A percentile compares a stretch with the other conserved stretches of the same genome.
phyloP scores from a whole-genome alignment of 2,797 vertebrate species.

The Spinus olivaceus region DNA sequence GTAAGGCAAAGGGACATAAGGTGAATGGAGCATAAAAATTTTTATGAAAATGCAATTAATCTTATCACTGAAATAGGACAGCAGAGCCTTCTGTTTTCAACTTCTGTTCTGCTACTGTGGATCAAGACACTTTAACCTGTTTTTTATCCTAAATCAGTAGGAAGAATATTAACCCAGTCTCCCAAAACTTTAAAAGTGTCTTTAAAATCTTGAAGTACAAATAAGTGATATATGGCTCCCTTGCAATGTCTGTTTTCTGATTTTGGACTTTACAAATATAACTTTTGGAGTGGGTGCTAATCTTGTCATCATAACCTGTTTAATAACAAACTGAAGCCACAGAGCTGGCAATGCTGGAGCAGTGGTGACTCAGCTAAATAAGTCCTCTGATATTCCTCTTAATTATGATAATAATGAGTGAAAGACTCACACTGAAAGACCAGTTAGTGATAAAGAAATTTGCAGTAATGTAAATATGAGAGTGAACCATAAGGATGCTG shows the following conservation, averaged over 20 bases:
- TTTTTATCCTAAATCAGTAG: not conserved
- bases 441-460: not conserved
- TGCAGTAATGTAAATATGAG: not conserved
- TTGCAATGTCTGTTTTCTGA: not conserved
- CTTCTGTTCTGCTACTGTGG: not conserved
- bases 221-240: not conserved
- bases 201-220: not conserved
- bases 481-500: not conserved
- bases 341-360: not conserved
- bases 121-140: not conserved
- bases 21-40: slow-evolving; percentile 50
- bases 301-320: not conserved
- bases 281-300: not conserved
- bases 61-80: slow-evolving; percentile 24
- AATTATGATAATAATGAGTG: not conserved
- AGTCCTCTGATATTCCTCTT: not conserved
- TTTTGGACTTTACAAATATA: not conserved
- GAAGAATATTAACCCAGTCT: not conserved
- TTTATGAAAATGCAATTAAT: slow-evolving; percentile 54
- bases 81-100: not conserved
- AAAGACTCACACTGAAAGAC: not conserved
- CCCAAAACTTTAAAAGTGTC: not conserved
- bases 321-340: not conserved
- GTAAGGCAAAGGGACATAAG: slow-evolving; percentile 6
- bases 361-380: not conserved